Evolutionary conservation across 2,888 invertebrate species (phyloP), one percentile per base, ranked within the genome.

Genomic region (Parnassius orleans): DNA sequence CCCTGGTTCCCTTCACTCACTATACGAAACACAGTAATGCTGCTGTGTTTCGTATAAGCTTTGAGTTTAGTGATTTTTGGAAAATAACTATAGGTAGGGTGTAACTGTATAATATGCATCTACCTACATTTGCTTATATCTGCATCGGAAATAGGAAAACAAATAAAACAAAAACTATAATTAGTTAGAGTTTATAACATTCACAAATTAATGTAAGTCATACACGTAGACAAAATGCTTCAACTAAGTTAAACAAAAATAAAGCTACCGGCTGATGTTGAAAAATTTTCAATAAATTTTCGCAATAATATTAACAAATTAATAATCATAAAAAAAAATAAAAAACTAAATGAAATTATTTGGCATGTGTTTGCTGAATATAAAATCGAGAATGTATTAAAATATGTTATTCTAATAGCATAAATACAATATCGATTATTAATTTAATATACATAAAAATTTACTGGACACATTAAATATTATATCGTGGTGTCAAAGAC

Each of bases 291-390:
- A 67, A 72, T 72, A 72, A 71, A 74, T 73, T 70, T 65, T 73
- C 63, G 65, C 69, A 69, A 73, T 69, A 71, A 72, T 69, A 69
- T 68, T 74, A 75, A 74, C 72, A 72, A 69, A 69, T 68, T 53
- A 68, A 70, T 69, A 68, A 68, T 67, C 62, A 65, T 67, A 60
- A 15, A 24, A 56, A 46, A 44, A 65, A 63, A 66, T 57, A 59
- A 59, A 67, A 61, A 67, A 68, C 65, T 69, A 60, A 66, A 60
- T 60, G 61, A 65, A 68, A 67, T 64, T 66, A 74, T 72, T 74
- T 71, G 71, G 70, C 66, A 65, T 68, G 58, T 43, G 61, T 63
- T 53, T 63, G 63, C 60, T 65, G 63, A 66, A 60, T 57, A 57
- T 65, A 67, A 59, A n/a, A 63, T 58, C 59, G 56, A 64, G 55